Evolutionary conservation across 1,140 invertebrate species (phyloP), one percentile per base, ranked within the genome.

Genomic region (Holcopasites calliopsidis): DNA sequence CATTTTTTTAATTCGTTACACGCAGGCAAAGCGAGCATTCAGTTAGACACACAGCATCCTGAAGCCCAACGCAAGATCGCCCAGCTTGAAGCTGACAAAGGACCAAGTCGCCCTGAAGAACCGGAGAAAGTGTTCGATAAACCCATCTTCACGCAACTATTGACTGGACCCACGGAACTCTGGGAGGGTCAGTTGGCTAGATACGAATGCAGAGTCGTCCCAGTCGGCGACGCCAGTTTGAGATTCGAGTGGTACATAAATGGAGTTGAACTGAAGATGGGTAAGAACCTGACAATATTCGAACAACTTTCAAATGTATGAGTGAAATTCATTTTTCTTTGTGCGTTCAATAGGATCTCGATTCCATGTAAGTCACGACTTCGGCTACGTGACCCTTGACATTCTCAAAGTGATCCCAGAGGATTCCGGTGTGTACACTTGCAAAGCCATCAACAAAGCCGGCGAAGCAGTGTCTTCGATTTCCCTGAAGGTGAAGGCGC

Each of bases 121-220:
- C 94, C 94, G 2, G 97, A 97, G 66, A 94, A 94, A 82, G 91
- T 94, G 58, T 98, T 96, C 88, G 97, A 98, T 75, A 98, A 98
- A 89, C 98, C 98, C 21, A 97, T 98, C 52, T 99, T 99, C 87
- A 98, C 97, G 13, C 96, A 97, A 88, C 91, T 97, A 61, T 92
- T 98, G 2, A 97, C 95, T 35, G 97, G 97, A 8, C 97, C 97
- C n/a, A 94, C 95, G 1, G 97, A 98, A 89, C 89, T 99, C 6
- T 96, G 96, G 94, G 98, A 99, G 93, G 97, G 97, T 16, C 96
- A 99, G 90, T 95, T 97, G 78, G 98, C 98, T 76, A 98, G 97
- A 91, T 99, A 99, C 89, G 98, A 99, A 92, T 98, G 97, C 76
- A 94, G 97, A 54, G 97, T 99, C n/a, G 95, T 98, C 31, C 98